Percentiles rank a stretch among this genome's conserved stretches.
Evolutionary conservation across 2,888 invertebrate species (phyloP).

Genomic region (Hydropsyche betteni): DNA sequence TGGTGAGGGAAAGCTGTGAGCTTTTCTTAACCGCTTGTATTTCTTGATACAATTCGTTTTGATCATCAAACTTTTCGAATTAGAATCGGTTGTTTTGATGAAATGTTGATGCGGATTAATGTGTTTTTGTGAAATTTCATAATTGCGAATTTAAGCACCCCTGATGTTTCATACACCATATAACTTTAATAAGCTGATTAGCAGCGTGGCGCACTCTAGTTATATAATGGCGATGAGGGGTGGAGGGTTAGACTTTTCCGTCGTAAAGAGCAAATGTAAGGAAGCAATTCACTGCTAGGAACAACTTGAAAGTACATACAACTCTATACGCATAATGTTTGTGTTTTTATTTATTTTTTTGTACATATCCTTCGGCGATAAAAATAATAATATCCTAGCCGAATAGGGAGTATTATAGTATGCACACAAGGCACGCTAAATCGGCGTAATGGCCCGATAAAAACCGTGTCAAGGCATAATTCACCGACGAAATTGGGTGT

Average conservation of each 20-base stretch:
- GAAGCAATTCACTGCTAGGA: constrained; percentile 30
- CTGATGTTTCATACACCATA: too few species aligned
- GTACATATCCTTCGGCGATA: not conserved
- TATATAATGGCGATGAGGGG: not conserved
- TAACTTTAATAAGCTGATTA: constrained; percentile 34
- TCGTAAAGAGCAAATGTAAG: constrained; percentile 31
- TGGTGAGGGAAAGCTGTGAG: too few species aligned
- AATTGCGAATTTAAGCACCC: too few species aligned
- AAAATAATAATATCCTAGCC: not conserved
- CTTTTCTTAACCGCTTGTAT: too few species aligned
- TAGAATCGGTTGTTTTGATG: too few species aligned
- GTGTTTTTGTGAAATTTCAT: too few species aligned
- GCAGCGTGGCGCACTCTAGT: constrained; percentile 22
- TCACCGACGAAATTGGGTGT: constrained; percentile 10
- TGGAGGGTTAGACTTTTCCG: not conserved
- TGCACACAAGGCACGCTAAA: constrained; percentile 3
- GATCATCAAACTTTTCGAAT: too few species aligned
- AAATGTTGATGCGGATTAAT: too few species aligned
- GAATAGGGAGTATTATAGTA: not conserved
- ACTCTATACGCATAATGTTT: not conserved
- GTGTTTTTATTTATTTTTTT: not conserved
- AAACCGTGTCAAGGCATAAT: constrained; percentile 25
- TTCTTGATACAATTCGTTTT: too few species aligned
- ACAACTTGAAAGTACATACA: constrained; percentile 15
- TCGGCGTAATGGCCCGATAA: constrained; percentile 16